phyloP scores from a whole-genome alignment of 2,797 vertebrate genomes.

The Lepilemur septentrionalis region DNA sequence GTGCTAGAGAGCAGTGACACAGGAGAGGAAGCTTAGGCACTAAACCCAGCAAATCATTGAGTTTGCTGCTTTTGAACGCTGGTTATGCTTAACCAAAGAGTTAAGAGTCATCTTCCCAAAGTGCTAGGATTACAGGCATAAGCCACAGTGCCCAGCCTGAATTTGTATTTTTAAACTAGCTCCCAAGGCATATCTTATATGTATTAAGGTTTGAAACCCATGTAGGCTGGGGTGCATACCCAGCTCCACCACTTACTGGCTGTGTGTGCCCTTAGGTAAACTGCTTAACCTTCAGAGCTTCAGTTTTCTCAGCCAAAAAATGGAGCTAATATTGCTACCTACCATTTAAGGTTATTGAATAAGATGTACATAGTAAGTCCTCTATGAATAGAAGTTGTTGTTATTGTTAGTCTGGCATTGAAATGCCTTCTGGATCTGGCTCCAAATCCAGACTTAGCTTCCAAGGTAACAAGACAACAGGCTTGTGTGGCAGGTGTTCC shows the following conservation, averaged over 20 bases:
- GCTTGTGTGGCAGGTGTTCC: not conserved
- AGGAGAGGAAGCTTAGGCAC: not conserved
- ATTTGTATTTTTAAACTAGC: too few species aligned
- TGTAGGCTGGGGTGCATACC: not conserved
- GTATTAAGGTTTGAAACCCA: not conserved
- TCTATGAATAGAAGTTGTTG: not conserved
- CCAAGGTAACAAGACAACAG: not conserved
- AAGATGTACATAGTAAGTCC: not conserved
- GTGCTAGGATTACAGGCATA: not conserved
- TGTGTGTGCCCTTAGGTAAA: not conserved
- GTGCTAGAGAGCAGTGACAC: not conserved
- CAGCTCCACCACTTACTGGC: not conserved
- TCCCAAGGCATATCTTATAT: not conserved
- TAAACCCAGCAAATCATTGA: not conserved
- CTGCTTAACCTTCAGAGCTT: not conserved
- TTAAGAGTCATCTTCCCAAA: not conserved
- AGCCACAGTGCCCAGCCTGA: not conserved
- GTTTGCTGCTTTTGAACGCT: not conserved
- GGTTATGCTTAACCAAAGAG: not conserved
- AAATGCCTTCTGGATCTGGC: not conserved
- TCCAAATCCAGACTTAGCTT: not conserved
- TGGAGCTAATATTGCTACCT: not conserved
- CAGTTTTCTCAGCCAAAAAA: not conserved
- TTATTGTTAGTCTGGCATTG: not conserved
- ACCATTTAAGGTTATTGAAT: not conserved